Evolutionary conservation across 2,797 vertebrate genomes (phyloP), one percentile per base, ranked within the genome.

Genomic region (Mus caroli): DNA sequence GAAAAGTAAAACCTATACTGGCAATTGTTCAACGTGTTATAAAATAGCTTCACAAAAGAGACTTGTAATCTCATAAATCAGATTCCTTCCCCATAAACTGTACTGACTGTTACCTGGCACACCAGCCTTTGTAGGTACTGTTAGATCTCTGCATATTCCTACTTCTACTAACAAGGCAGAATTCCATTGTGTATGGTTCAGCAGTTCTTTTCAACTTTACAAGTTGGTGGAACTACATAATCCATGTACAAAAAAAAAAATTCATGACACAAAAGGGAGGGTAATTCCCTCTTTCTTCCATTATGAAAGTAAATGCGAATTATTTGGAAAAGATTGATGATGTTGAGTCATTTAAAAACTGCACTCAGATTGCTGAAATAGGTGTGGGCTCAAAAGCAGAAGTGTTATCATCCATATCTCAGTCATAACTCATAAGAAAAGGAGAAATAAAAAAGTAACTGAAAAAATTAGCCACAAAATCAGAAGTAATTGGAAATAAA

Each of bases 381-480:
- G 19, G 34, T 90, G n/a, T 86, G n/a, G 14, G 8, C 1, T 15
- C 40, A 84, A 88, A 90, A 92, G 56, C 78, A 83, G 24, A 71
- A 92, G n/a, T 71, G 3, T 67, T 90, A 43, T 11, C 52, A 31
- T 83, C 19, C 34, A 58, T 79, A 94, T 84, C 20, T 91, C 1
- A 17, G 40, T 31, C 76, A 80, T 90, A 87, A 90, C 91, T 9
- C 37, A 76, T 80, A 79, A 86, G 58, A 88, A 62, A 50, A 79
- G 14, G 31, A 52, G 40, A 64, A 46, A 86, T n/a, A 17, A 62
- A 91, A 85, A 86, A 82, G 69, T 28, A 34, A 52, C 67, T 79
- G 67, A 88, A 96, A 82, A 88, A 96, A 78, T 8, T 78, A 20
- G 64, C 3, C 22, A 87, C 62, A 93, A 93, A 92, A 69, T 86